Evolutionary conservation across 2,888 invertebrate species (phyloP), one percentile per base, ranked within the genome.

Genomic region (Isoperla grammatica): DNA sequence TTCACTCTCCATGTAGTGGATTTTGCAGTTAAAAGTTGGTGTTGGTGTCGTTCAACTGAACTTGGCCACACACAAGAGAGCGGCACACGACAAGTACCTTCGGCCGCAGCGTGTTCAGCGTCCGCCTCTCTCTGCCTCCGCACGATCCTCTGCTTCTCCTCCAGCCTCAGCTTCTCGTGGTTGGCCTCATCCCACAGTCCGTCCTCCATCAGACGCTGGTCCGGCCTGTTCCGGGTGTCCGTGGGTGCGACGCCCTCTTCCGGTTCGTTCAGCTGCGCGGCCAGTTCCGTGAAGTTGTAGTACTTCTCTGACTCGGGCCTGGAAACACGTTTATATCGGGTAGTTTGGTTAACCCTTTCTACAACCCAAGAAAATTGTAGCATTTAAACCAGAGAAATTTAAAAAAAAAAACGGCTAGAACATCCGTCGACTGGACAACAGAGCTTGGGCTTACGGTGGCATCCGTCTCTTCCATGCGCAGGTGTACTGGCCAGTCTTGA

Each of bases 131-230:
- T 81, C 68, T 80, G 74, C 64, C 93, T 81, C 56, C 98, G 79
- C 64, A 80, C 84, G 6, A 83, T 79, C 65, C 99, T 82, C 78
- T 99, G 99, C 75, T 97, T 97, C 75, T 99, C 98, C 76, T 99
- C 99, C 22, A 99, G 80, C 61, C 83, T 79, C 29, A 91, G 74
- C 73, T 94, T 93, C 74, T 91, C 90, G 1, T 78, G 73, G 76
- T 96, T 96, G 61, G 95, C 95, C 65, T 88, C 90, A 70, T 95
- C 90, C 91, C 95, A 95, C 57, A 81, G 79, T 2, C 95, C 95
- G 63, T 90, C 83, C 76, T 98, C 97, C 98, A 99, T 99, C 67
- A 95, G 81, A 56, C 98, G 84, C 78, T 99, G 99, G 82, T 99
- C 99, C 61, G 98, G 98, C 59, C 99, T 82, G 56, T 82, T 76